Base-by-base conservation (phyloP, 1,140 invertebrate species). In the Hycleus phaleratus region DNA sequence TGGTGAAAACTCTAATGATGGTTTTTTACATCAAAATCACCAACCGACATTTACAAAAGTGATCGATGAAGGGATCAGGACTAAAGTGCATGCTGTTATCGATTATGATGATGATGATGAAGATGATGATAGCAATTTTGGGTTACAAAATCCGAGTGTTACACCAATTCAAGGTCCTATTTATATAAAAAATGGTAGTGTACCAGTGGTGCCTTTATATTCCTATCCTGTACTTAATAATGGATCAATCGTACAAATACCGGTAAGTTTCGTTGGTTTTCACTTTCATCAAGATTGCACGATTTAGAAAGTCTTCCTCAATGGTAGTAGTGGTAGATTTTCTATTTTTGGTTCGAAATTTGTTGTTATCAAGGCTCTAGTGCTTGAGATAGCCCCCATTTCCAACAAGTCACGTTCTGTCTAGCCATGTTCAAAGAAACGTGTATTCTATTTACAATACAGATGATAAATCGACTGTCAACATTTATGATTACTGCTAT, bases 171-270 rank as follows among this genome's bases (percentile, higher is more conserved):
- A 89, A 72, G 88, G 88, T 12, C 88, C 88, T 3, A 88, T 91
- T 71, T 83, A 82, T 61, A 64, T 90, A 58, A 85, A 87, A 72
- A 90, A 91, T 72, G 86, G 87, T 57, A 81, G 81, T 25, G 86
- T 90, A 24, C 88, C 90, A 12, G 89, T 92, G 1, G 87, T 92
- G 46, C 90, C 89, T n/a, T 75, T 91, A 2, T 91, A 88, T 60
- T 87, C 88, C 18, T 90, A 91, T 76, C 84, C 85, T 7, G 85
- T 85, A 51, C 71, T 89, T 59, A 89, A 88, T 72, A 92, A 92
- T 74, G 89, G 89, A 56, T 85, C 84, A 10, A 85, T 90, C 67
- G 82, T 91, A 52, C 88, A 91, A 78, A 91, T 92, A 78, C 89
- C 89, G 73, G 90, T 91, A 77, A 90, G 87, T 83, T 32, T 56